phyloP scores from a whole-genome alignment of 2,888 invertebrate species.

The Autographa pulchrina region DNA sequence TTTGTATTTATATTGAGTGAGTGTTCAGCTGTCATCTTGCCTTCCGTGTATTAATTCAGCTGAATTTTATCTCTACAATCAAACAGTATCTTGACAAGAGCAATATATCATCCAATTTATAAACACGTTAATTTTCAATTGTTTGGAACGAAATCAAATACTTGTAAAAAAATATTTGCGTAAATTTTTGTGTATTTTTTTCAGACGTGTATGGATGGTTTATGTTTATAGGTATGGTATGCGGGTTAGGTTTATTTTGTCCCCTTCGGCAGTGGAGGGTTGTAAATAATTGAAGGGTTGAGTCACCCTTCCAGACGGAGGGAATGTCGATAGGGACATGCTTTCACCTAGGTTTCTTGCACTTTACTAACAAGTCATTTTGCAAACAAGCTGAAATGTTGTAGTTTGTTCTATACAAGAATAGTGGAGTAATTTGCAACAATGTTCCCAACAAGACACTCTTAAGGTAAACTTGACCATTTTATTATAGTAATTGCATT shows the following conservation, averaged over 20 bases:
- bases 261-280: constrained; percentile 51
- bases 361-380: constrained; percentile 30
- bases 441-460: neutral
- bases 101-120: neutral
- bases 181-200: neutral
- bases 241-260: constrained; percentile 41
- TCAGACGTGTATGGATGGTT: neutral
- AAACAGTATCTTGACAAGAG: neutral
- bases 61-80: neutral
- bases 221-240: neutral
- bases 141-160: neutral
- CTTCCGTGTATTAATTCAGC: neutral
- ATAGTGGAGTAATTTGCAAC: neutral
- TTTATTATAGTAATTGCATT: neutral
- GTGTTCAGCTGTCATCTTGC: neutral
- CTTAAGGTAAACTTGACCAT: neutral
- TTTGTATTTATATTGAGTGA: neutral
- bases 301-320: constrained; percentile 75
- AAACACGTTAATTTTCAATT: neutral
- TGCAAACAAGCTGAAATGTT: constrained; percentile 17
- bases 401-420: neutral
- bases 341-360: constrained; percentile 47
- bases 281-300: constrained; percentile 76
- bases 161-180: neutral
- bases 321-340: constrained; percentile 68